Evolutionary conservation across 2,113 vertebrate species (phyloP).

Genomic region (Callionymus lyra): DNA sequence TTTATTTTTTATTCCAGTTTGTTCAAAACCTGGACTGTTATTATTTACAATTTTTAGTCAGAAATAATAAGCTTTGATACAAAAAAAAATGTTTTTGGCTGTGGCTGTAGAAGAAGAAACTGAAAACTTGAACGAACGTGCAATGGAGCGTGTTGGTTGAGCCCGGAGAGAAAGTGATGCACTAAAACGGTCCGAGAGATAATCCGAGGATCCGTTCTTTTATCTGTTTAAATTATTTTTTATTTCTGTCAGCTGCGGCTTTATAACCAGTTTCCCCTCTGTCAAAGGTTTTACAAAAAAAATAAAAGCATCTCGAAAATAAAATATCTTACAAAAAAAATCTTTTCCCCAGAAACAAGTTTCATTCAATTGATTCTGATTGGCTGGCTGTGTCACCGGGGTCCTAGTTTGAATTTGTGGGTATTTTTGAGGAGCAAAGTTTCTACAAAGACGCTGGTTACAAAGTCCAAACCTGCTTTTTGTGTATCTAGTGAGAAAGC

Average conservation of each 20-base stretch:
- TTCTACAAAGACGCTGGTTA: no score
- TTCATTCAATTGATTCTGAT: conserved; percentile 3
- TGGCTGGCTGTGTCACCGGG: conserved; percentile 6
- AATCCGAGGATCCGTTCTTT: conserved; percentile 8
- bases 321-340: conserved; percentile 13
- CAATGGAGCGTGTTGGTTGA: conserved; percentile 34
- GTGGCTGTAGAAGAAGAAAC: conserved; percentile 7
- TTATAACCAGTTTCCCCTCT: conserved; percentile 18
- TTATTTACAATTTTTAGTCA: background rate
- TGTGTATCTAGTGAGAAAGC: conserved; percentile 3
- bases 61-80: conserved; percentile 38
- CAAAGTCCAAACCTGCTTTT: background rate
- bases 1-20: no score
- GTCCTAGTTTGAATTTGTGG: conserved; percentile 4
- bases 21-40: no score
- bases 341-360: conserved; percentile 3
- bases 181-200: conserved; percentile 13
- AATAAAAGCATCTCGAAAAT: background rate
- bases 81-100: background rate
- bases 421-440: background rate
- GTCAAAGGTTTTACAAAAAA: conserved; percentile 3
- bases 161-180: conserved; percentile 4
- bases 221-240: conserved; percentile 1
- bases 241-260: conserved; percentile 11
- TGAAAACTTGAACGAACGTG: conserved; percentile 56